Conservation (phyloP, 2,113 vertebrate species). For the Eurystomus gularis region DNA sequence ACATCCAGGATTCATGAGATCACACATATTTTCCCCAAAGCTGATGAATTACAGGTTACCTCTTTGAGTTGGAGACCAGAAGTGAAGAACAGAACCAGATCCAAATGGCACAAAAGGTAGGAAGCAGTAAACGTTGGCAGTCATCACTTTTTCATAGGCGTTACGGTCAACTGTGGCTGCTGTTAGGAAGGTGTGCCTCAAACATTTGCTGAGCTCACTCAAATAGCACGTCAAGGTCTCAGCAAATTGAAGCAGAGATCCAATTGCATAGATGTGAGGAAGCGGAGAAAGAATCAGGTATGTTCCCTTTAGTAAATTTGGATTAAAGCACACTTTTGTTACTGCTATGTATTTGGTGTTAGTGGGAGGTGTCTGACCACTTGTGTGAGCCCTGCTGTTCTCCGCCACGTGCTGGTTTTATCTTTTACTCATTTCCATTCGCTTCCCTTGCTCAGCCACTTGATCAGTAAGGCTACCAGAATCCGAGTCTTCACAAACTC, state of each 20-base stretch:
- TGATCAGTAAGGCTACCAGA: background rate
- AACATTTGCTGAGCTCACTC: background rate
- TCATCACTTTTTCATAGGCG: background rate
- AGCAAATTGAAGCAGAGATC: background rate
- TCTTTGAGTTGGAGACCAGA: background rate
- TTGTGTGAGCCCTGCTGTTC: background rate
- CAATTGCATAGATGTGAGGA: background rate
- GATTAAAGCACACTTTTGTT: background rate
- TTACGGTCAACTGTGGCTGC: background rate
- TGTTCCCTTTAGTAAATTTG: background rate
- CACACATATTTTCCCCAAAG: constrained; percentile 42
- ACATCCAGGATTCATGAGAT: constrained; percentile 53
- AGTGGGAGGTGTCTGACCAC: background rate
- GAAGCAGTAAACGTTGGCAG: background rate
- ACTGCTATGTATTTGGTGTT: background rate
- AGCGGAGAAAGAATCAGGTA: background rate
- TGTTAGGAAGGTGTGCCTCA: background rate
- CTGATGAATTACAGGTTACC: constrained; percentile 36
- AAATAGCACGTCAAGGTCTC: background rate
- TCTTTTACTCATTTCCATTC: background rate
- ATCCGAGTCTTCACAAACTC: background rate
- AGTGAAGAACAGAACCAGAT: background rate
- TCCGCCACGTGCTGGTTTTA: accelerated
- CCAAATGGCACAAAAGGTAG: background rate
- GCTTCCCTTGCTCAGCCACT: background rate